Conservation (phyloP, 2,888 invertebrate species). For the Brenthis hecate region DNA sequence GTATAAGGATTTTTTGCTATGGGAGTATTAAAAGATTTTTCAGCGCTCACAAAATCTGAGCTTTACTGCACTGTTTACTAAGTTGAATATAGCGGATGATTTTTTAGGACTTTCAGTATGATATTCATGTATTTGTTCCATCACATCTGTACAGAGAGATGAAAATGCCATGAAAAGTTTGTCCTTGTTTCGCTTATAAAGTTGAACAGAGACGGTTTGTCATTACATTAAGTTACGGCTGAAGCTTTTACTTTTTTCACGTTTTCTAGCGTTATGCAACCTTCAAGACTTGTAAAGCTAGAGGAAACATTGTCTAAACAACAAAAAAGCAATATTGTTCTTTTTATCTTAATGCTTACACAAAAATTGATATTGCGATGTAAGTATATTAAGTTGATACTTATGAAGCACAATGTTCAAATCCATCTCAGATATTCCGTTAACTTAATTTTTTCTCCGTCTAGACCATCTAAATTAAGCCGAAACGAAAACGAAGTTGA, state of each 20-base stretch:
- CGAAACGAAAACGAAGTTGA: conserved; percentile 66
- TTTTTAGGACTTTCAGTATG: conserved; percentile 74
- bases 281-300: conserved; percentile 20
- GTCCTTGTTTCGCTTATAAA: conserved; percentile 63
- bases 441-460: conserved; percentile 61
- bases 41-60: conserved; percentile 61
- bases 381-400: background rate
- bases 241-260: conserved; percentile 33
- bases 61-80: conserved; percentile 57
- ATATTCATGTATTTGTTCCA: conserved; percentile 80
- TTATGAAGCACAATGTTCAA: background rate
- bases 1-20: conserved; percentile 57
- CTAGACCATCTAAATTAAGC: conserved; percentile 75
- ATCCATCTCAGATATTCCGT: conserved; percentile 40
- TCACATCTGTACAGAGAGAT: conserved; percentile 75
- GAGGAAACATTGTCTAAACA: conserved; percentile 14
- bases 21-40: conserved; percentile 76
- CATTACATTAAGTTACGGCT: conserved; percentile 70
- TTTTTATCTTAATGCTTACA: conserved; percentile 6
- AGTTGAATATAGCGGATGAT: conserved; percentile 57
- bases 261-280: conserved; percentile 27
- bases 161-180: conserved; percentile 76
- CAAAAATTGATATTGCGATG: background rate
- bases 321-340: conserved; percentile 2
- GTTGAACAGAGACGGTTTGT: conserved; percentile 60